Base-by-base conservation (phyloP, 37 sponge, comb jelly and placozoan genomes). In the Beroe forskalii region DNA sequence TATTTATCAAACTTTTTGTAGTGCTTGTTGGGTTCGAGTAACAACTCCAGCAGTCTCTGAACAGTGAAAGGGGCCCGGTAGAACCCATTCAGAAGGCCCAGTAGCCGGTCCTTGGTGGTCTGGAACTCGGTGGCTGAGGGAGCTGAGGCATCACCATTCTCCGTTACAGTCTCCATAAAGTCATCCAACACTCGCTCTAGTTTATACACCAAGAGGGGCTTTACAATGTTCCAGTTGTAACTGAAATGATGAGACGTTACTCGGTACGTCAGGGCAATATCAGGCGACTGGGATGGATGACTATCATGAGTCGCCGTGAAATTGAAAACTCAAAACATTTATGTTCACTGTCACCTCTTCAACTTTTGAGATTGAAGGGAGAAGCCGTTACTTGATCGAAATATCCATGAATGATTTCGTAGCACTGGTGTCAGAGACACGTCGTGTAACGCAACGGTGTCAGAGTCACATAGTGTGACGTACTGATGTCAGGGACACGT, bases 11-110 rank as follows among this genome's bases (percentile, higher is more conserved):
- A 92, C 66, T 86, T 90, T 67, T 92, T 94, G 93, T 98, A 98
- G 80, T 94, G 93, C 42, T 90, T 92, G n/a, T 89, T 91, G 0
- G 99, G 99, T 20, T 93, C 92, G n/a, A 91, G 32, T 4, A 98
- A 23, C 83, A 98, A 90, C 92, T 98, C 99, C 90, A 96, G 95
- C 30, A 98, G 61, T 22, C 99, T 67, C 92, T 98, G 99, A 41
- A 98, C 91, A 0, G 99, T 98, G 92, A 98, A 98, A 4, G 99
- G 99, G 33, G 99, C 94, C 37, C 97, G 94, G 89, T 37, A 92
- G 32, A 76, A 43, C 61, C 86, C 86, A 38, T 80, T 80, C 23
- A 80, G 30, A 4, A 80, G 31, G 4, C 55, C 86, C 25, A 23
- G 12, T 12, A 80, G 22, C 55, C 86, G 37, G 14, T 80, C 86